phyloP scores from a whole-genome alignment of 2,113 vertebrate species.

The Festucalex cinctus region DNA sequence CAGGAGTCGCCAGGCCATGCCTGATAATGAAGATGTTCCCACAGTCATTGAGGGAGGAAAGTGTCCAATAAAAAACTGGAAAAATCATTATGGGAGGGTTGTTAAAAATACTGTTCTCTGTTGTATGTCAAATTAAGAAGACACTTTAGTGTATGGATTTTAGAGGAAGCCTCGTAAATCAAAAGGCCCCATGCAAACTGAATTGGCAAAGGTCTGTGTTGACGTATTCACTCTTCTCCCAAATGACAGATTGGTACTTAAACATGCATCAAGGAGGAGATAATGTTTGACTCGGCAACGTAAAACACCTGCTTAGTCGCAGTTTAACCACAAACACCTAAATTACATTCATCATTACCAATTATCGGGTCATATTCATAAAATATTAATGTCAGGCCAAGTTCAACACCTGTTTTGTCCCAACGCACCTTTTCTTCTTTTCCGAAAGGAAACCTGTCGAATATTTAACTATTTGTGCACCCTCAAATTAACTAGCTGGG shows the following conservation, averaged over 20 bases:
- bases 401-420: constrained; percentile 62
- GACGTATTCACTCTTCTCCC: constrained; percentile 7
- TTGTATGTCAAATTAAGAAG: too few species aligned
- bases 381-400: constrained; percentile 67
- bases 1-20: constrained; percentile 7
- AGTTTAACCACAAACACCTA: constrained; percentile 41
- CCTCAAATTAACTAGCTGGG: constrained; percentile 58
- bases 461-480: constrained; percentile 43
- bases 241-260: constrained; percentile 46
- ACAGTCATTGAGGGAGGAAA: constrained; percentile 9
- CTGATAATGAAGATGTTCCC: constrained; percentile 46
- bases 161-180: too few species aligned
- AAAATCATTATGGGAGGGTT: background rate
- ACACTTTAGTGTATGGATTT: too few species aligned
- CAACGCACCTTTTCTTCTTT: constrained; percentile 30
- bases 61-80: background rate
- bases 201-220: background rate
- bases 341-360: constrained; percentile 61
- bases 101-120: too few species aligned
- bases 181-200: too few species aligned
- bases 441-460: constrained; percentile 44
- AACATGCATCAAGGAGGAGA: constrained; percentile 47
- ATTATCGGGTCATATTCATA: constrained; percentile 62
- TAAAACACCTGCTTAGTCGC: constrained; percentile 58
- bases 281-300: constrained; percentile 23